phyloP scores from a whole-genome alignment of 2,888 invertebrate genomes.

The Doris montereyensis region DNA sequence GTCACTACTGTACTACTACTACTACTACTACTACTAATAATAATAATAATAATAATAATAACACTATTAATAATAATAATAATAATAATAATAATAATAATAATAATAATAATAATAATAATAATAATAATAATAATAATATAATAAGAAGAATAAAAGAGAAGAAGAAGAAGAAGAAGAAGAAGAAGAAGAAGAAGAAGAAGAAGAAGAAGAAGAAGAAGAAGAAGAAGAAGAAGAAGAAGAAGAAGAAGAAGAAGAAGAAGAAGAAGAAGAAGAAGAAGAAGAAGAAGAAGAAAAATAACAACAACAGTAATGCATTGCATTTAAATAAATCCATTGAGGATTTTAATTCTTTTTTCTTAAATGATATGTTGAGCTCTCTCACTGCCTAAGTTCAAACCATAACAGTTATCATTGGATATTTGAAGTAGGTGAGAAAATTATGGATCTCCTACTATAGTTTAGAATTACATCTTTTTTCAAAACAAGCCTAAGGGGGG shows the following conservation, averaged over 20 bases:
- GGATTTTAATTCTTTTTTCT: not conserved
- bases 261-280: not conserved
- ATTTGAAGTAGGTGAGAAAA: too few relatives aligned
- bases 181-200: not conserved
- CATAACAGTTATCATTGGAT: too few relatives aligned
- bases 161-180: not conserved
- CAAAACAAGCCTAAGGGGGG: too few relatives aligned
- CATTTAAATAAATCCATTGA: not conserved
- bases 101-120: not conserved
- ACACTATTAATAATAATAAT: not conserved
- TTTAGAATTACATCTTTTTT: too few relatives aligned
- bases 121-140: not conserved
- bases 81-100: not conserved
- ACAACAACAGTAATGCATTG: not conserved
- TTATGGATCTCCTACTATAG: too few relatives aligned
- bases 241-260: not conserved
- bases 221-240: not conserved
- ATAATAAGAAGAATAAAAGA: not conserved
- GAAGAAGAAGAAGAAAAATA: not conserved
- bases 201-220: not conserved
- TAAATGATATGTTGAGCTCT: too few relatives aligned
- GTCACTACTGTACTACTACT: not conserved
- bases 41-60: not conserved
- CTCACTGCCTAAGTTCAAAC: too few relatives aligned
- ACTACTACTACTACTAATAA: not conserved